Evolutionary conservation across 2,888 invertebrate species (phyloP).

Genomic region (Gymnosoma rotundatum): DNA sequence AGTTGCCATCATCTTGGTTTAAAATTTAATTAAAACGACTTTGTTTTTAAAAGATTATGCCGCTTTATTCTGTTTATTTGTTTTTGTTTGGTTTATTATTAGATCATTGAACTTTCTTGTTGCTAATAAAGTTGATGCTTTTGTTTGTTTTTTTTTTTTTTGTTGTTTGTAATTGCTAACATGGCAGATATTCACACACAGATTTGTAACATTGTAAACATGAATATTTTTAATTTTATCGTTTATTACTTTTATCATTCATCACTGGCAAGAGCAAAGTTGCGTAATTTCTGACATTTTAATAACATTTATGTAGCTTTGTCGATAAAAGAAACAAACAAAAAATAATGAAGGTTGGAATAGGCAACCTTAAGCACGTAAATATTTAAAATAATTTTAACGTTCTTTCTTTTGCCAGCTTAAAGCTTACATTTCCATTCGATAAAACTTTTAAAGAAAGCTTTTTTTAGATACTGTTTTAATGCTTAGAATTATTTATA

Average conservation of each 20-base stretch:
- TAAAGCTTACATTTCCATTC: too few relatives aligned
- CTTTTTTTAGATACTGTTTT: too few relatives aligned
- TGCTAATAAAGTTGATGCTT: slow-evolving; percentile 56
- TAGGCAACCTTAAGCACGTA: neutral
- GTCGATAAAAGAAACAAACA: neutral
- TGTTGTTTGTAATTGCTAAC: slow-evolving; percentile 31
- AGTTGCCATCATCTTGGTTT: slow-evolving; percentile 43
- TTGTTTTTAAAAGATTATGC: slow-evolving; percentile 17
- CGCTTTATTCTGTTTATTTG: slow-evolving; percentile 2
- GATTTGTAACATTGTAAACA: neutral
- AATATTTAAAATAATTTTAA: too few relatives aligned
- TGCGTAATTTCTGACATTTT: slow-evolving; percentile 43
- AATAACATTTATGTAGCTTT: slow-evolving; percentile 16
- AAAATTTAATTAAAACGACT: slow-evolving; percentile 36
- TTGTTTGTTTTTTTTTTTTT: slow-evolving; percentile 2
- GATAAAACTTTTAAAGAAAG: too few relatives aligned
- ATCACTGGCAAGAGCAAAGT: slow-evolving; percentile 13
- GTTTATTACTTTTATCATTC: slow-evolving; percentile 11
- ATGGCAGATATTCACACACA: slow-evolving; percentile 36
- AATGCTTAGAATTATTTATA: too few relatives aligned
- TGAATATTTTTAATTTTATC: neutral
- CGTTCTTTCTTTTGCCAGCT: too few relatives aligned
- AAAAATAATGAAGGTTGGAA: neutral
- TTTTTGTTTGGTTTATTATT: neutral
- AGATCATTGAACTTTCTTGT: slow-evolving; percentile 51